Base-by-base conservation (phyloP, 2,797 vertebrate species). In the Cyclura pinguis region DNA sequence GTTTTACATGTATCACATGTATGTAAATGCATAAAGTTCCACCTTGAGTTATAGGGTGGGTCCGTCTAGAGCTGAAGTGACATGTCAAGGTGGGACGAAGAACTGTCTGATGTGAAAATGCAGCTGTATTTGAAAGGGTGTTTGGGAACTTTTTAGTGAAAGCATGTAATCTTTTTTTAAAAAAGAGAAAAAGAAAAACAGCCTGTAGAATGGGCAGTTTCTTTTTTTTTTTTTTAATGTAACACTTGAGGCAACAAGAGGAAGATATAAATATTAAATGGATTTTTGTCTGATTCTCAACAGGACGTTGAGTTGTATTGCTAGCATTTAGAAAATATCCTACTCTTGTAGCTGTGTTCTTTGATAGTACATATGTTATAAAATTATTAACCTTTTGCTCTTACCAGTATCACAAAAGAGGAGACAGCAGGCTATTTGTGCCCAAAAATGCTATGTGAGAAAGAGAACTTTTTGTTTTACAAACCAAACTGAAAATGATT, bases 21-120 rank as follows among this genome's bases (percentile, higher is more conserved):
- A 97, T 97, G 97, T 97, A 97, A 97, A 97, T 97, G 97, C 95
- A 96, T 93, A 95, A 96, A 96, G 95, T 97, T 96, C 95, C 94
- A 96, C 96, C 96, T 96, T 93, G 92, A 96, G 96, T 97, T 95
- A 92, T 92, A 92, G 93, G 96, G 97, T 96, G 96, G 95, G 96
- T 96, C 94, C 94, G 96, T 97, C 94, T 93, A 89, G 93, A 96
- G 84, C 94, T 96, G 96, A 96, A 93, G 92, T 95, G 96, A 95
- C 94, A 94, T 27, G 87, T 87, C 94, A 95, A 93, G 93, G 92
- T 93, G 88, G 64, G 52, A 92, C 88, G 88, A 89, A 82, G 93
- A 95, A 84, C 87, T 93, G 91, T 94, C 91, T 96, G 93, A 94
- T 90, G 91, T 95, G 94, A 95, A 96, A 95, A 93, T 94, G 78